These are phyloP conservation scores for Electrona antarctica DNA, from an alignment of 2,113 vertebrate species.

Conservation along the genomic window DNA sequence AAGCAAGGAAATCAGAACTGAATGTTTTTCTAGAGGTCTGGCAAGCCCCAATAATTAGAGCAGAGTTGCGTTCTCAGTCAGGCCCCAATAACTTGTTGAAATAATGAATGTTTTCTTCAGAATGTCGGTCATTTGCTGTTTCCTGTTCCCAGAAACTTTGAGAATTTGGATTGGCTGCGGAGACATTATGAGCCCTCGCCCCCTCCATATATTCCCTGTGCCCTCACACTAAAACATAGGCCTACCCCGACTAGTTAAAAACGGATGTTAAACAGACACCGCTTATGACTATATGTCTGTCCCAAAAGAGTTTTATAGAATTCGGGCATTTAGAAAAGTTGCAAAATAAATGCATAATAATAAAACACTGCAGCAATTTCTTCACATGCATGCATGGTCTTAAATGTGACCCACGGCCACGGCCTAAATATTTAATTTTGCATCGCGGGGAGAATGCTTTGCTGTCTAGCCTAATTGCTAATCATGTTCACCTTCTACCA, in stretches of 20 bases:
- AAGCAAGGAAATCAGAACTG: slow-evolving; percentile 60
- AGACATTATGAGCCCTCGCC: slow-evolving; percentile 66
- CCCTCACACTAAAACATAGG: slow-evolving; percentile 45
- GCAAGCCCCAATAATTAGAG: slow-evolving; percentile 73
- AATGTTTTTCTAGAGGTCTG: slow-evolving; percentile 66
- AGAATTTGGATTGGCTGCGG: slow-evolving; percentile 69
- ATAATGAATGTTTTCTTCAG: slow-evolving; percentile 75
- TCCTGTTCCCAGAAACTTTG: slow-evolving; percentile 71
- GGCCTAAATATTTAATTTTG: too few species aligned
- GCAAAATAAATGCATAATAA: background rate
- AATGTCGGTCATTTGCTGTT: slow-evolving; percentile 64
- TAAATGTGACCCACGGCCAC: too few species aligned
- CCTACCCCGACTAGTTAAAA: slow-evolving; percentile 36
- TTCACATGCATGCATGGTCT: too few species aligned
- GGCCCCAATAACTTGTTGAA: slow-evolving; percentile 63
- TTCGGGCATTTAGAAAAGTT: slow-evolving; percentile 7
- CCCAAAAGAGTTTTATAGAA: slow-evolving; percentile 19
- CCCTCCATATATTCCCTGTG: slow-evolving; percentile 45
- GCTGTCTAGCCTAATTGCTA: too few species aligned
- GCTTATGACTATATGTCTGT: slow-evolving; percentile 49
- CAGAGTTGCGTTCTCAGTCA: slow-evolving; percentile 60
- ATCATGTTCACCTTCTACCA: too few species aligned
- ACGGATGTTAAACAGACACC: slow-evolving; percentile 73
- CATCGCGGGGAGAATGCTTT: too few species aligned
- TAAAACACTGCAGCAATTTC: too few species aligned